Base-by-base conservation (phyloP, 2,797 vertebrate species). In the Macropodus opercularis region DNA sequence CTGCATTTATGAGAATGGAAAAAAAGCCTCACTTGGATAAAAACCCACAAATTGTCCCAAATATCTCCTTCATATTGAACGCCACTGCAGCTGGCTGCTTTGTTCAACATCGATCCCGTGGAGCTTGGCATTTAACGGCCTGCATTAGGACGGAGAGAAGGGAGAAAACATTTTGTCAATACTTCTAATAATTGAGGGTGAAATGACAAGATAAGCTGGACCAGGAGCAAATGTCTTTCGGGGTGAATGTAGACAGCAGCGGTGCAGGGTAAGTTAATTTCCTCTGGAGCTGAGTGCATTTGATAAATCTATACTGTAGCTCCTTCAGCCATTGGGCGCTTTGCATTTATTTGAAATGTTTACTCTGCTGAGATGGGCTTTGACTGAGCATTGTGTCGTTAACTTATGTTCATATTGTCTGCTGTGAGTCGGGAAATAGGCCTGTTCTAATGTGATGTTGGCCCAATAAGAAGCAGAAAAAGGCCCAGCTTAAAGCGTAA, bases 11-110 rank as follows among this genome's bases (percentile, higher is more conserved):
- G 96, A 98, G 96, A 98, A 97, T 96, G 95, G 89, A 91, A 94
- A 94, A 90, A 96, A 93, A 90, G 93, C 94, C 85, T 96, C 95
- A 96, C 95, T 96, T 95, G 96, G 96, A 98, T 98, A 99, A 98
- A 98, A 89, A 97, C 95, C 95, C 95, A 95, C 96, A 99, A 99
- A 99, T 99, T 99, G 97, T 99, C 96, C 95, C 96, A 96, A 98
- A 98, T 99, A 97, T 98, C 96, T 96, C 95, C 95, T 96, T 97
- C 95, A 96, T 96, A 98, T 96, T 98, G 96, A 97, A 97, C 95
- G 94, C 94, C 92, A 90, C 94, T 98, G 96, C 97, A 99, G 97
- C 97, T 99, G 97, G 94, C 94, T 94, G 95, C 95, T 98, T 99
- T 99, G 96, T 99, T 97, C 95, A 86, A 88, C 92, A 96, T 96